Evolutionary conservation across 2,113 vertebrate genomes (phyloP).

Genomic region (Noturus placidus): DNA sequence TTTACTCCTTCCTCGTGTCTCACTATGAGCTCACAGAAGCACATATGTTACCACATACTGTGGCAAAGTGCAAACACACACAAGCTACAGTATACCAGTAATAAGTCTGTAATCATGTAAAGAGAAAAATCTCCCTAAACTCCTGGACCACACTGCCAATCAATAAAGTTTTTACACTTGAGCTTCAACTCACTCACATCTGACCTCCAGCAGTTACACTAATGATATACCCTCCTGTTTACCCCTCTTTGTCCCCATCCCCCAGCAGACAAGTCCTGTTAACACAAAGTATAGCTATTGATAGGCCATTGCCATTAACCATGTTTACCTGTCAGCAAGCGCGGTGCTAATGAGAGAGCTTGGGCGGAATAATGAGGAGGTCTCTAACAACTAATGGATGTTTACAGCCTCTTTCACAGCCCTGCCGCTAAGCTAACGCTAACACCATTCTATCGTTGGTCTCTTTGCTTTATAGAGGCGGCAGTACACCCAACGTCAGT

Average conservation of each 20-base stretch:
- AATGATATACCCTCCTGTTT: slow-evolving; percentile 62
- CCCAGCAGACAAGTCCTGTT: slow-evolving; percentile 70
- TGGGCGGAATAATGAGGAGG: slow-evolving; percentile 88
- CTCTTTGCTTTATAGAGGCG: slow-evolving; percentile 37
- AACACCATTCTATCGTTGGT: slow-evolving; percentile 65
- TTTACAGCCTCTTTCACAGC: slow-evolving; percentile 78
- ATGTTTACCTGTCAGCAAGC: slow-evolving; percentile 88
- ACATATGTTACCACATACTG: slow-evolving; percentile 38
- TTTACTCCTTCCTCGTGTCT: slow-evolving; percentile 57
- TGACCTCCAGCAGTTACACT: slow-evolving; percentile 45
- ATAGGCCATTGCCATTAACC: slow-evolving; percentile 90
- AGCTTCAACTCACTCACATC: neutral
- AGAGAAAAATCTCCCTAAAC: neutral
- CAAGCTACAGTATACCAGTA: neutral
- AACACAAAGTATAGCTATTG: slow-evolving; percentile 82
- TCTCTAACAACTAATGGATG: slow-evolving; percentile 88
- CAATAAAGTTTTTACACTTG: neutral
- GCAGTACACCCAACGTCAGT: neutral
- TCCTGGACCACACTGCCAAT: neutral
- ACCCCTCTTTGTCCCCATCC: slow-evolving; percentile 65
- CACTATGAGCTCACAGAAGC: slow-evolving; percentile 12
- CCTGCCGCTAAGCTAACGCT: slow-evolving; percentile 59
- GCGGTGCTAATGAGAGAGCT: slow-evolving; percentile 88
- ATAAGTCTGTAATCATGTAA: neutral
- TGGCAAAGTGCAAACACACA: slow-evolving; percentile 38